Evolutionary conservation across 1,140 invertebrate species (phyloP), one percentile per base, ranked within the genome.

Genomic region (Rhyzopertha dominica): DNA sequence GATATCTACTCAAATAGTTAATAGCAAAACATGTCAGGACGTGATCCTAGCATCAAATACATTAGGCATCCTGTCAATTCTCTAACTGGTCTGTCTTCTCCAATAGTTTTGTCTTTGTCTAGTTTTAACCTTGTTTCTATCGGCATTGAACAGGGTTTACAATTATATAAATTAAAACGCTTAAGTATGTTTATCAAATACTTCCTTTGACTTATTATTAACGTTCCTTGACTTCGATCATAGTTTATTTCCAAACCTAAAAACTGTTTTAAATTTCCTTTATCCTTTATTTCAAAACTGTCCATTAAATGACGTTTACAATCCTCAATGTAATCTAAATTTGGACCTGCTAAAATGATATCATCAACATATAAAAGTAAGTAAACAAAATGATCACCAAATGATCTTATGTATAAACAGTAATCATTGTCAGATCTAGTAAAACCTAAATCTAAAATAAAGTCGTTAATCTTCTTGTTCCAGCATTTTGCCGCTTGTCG

Each of bases 361-460:
- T 50, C 43, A 39, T 50, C 42, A 10, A 50, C 48, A 39, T 50
- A 50, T n/a, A 50, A 18, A 20, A 50, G 20, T 30, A 46, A 38
- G 40, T 46, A 50, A 4, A 50, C 36, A 22, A 22, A 16, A 36
- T 18, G 14, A 13, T 49, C 35, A 26, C 9, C 10, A 25, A 16
- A 36, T 12, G 18, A 37, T 12, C 23, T 4, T 13, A 26, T 44
- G 28, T 25, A 38, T 28, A 37, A 24, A 25, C 35, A 45, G 38
- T 13, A 39, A 39, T 38, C 32, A 38, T 45, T 43, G 31, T 43
- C 41, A 43, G 24, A n/a, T n/a, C n/a, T n/a, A n/a, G n/a, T n/a
- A n/a, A 44, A 43, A 5, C 42, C 42, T 7, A 44, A 30, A 14
- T 49, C 36, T 20, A 47, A 22, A 12, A 47, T 41, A 47, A 24